Evolutionary conservation across 2,888 invertebrate genomes (phyloP).

Genomic region (Athalia circularis): DNA sequence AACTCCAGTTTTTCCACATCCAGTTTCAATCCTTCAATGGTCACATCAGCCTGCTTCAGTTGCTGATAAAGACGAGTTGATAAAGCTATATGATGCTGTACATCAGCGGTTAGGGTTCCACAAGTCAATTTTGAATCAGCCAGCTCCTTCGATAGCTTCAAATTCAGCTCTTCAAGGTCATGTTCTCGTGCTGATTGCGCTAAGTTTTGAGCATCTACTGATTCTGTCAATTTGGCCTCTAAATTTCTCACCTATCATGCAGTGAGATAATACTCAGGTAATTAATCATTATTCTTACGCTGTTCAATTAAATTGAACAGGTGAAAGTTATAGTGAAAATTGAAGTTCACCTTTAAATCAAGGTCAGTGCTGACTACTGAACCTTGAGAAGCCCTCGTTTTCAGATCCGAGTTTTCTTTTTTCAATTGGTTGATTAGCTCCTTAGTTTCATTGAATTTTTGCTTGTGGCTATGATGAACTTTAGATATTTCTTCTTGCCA

Average conservation of each 20-base stretch:
- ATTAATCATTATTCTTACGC: neutral
- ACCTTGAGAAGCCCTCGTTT: constrained; percentile 49
- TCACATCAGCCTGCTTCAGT: constrained; percentile 25
- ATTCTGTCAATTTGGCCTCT: neutral
- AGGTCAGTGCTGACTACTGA: constrained; percentile 18
- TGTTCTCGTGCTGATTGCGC: constrained; percentile 1
- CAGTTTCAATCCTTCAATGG: constrained; percentile 17
- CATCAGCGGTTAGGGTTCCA: neutral
- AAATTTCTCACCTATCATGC: constrained; percentile 6
- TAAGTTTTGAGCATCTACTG: neutral
- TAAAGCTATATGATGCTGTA: constrained; percentile 10
- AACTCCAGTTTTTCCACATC: constrained; percentile 16
- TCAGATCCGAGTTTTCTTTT: constrained; percentile 67
- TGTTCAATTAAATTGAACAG: neutral
- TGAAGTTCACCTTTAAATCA: constrained; percentile 44
- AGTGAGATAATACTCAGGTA: neutral
- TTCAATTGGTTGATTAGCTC: constrained; percentile 74
- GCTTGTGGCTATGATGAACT: constrained; percentile 79
- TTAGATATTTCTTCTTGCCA: constrained; percentile 82
- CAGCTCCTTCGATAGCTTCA: constrained; percentile 11
- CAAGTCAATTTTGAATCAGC: neutral
- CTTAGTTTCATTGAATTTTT: constrained; percentile 82
- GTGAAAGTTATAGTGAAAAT: neutral
- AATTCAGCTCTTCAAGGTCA: constrained; percentile 17
- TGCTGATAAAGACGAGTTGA: constrained; percentile 34